Evolutionary conservation across 2,888 invertebrate genomes (phyloP).

Genomic region (Clanis bilineata): DNA sequence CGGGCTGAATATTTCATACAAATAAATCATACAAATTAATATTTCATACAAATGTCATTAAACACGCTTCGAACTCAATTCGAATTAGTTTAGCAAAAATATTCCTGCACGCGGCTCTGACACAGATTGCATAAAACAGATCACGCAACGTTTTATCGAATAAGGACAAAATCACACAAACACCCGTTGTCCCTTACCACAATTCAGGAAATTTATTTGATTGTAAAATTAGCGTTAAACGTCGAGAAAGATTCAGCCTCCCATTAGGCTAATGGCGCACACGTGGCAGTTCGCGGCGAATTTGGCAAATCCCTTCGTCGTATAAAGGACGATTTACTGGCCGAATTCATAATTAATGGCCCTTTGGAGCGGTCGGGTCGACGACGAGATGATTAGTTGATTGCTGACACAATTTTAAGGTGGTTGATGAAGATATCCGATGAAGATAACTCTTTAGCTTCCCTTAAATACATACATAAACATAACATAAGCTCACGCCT

Average conservation of each 20-base stretch:
- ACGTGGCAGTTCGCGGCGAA: constrained; percentile 61
- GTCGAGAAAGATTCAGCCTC: constrained; percentile 62
- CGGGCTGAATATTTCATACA: too few species aligned
- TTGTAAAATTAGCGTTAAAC: constrained; percentile 35
- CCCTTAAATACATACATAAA: too few species aligned
- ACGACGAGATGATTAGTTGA: constrained; percentile 69
- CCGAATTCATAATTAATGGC: constrained; percentile 78
- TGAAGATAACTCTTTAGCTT: too few species aligned
- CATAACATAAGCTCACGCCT: too few species aligned
- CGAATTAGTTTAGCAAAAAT: too few species aligned
- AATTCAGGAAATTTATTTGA: constrained; percentile 16
- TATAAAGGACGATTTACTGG: constrained; percentile 75
- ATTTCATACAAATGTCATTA: too few species aligned
- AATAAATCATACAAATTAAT: too few species aligned
- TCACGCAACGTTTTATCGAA: constrained; percentile 28
- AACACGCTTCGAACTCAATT: too few species aligned
- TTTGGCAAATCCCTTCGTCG: constrained; percentile 71
- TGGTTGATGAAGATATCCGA: constrained; percentile 17
- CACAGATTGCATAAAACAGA: background rate
- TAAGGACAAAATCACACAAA: background rate
- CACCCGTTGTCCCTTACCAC: constrained; percentile 10
- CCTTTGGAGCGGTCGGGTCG: constrained; percentile 63
- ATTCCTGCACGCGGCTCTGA: too few species aligned
- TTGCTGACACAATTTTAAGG: constrained; percentile 57
- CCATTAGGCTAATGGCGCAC: constrained; percentile 77